phyloP scores from a whole-genome alignment of 1,140 invertebrate genomes.

The Solenopsis fugax region DNA sequence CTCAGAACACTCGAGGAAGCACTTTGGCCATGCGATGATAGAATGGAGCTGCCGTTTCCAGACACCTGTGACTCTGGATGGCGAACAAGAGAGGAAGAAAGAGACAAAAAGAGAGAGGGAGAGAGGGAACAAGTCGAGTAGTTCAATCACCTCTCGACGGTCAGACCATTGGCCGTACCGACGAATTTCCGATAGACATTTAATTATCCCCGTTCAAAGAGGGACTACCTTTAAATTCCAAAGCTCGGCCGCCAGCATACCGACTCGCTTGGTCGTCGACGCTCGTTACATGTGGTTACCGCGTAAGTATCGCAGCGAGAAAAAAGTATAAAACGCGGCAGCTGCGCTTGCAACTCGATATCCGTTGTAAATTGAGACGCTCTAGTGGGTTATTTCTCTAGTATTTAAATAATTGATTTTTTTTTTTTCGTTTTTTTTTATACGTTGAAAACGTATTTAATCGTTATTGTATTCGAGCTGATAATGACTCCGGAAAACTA shows the following conservation, averaged over 20 bases:
- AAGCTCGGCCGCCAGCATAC: slow-evolving; percentile 37
- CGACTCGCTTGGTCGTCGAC: not conserved
- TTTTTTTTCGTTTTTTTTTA: not conserved
- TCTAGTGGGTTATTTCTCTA: slow-evolving; percentile 6
- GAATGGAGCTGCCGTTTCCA: slow-evolving; percentile 72
- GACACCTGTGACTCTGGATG: slow-evolving; percentile 73
- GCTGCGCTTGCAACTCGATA: slow-evolving; percentile 31
- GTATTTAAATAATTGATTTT: slow-evolving; percentile 14
- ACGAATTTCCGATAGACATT: slow-evolving; percentile 76
- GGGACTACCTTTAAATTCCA: slow-evolving; percentile 68
- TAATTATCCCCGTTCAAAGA: slow-evolving; percentile 70
- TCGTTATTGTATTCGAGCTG: not conserved
- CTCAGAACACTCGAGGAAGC: slow-evolving; percentile 44
- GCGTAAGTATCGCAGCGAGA: slow-evolving; percentile 24
- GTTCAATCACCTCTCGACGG: slow-evolving; percentile 71
- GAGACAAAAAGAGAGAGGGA: not conserved
- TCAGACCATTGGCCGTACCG: slow-evolving; percentile 37
- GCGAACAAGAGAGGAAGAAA: slow-evolving; percentile 18
- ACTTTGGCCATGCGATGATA: slow-evolving; percentile 61
- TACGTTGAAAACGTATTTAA: not conserved
- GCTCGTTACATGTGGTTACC: slow-evolving; percentile 30
- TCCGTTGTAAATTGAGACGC: slow-evolving; percentile 33
- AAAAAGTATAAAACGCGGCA: slow-evolving; percentile 15
- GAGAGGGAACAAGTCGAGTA: slow-evolving; percentile 30
- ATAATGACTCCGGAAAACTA: slow-evolving; percentile 1